phyloP scores from a whole-genome alignment of 2,888 invertebrate species.

The Leucophenga maculata region DNA sequence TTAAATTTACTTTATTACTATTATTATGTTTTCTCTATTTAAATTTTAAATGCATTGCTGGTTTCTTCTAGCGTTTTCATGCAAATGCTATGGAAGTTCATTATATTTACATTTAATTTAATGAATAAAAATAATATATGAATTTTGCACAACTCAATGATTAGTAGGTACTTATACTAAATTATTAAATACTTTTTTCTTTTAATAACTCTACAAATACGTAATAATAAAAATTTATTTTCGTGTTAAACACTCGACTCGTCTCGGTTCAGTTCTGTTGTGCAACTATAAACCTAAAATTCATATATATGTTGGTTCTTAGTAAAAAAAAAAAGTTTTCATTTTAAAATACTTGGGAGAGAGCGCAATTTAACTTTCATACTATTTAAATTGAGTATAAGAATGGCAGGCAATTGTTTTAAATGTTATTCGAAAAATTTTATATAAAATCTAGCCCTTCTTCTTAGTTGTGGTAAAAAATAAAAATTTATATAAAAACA shows the following conservation, averaged over 20 bases:
- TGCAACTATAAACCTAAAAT: neutral
- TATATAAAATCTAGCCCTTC: too few species aligned
- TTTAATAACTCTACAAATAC: neutral
- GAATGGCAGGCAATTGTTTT: neutral
- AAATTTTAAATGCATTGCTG: conserved; percentile 1
- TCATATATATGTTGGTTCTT: neutral
- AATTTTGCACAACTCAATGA: neutral
- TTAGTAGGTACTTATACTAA: neutral
- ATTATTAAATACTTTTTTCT: conserved; percentile 1
- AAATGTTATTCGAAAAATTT: too few species aligned
- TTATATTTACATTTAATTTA: neutral
- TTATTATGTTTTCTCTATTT: conserved; percentile 12
- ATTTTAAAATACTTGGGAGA: neutral
- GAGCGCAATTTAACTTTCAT: neutral
- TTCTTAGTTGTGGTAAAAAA: neutral
- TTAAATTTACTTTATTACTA: conserved; percentile 33
- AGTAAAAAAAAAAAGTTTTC: neutral
- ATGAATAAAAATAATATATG: neutral
- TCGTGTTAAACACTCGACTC: conserved; percentile 8
- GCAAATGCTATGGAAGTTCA: neutral
- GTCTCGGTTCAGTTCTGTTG: conserved; percentile 1
- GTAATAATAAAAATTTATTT: neutral
- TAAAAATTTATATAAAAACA: neutral
- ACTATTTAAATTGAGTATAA: neutral
- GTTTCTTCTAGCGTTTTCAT: neutral